phyloP scores from a whole-genome alignment of 2,113 vertebrate species.

The Empidonax alnorum region DNA sequence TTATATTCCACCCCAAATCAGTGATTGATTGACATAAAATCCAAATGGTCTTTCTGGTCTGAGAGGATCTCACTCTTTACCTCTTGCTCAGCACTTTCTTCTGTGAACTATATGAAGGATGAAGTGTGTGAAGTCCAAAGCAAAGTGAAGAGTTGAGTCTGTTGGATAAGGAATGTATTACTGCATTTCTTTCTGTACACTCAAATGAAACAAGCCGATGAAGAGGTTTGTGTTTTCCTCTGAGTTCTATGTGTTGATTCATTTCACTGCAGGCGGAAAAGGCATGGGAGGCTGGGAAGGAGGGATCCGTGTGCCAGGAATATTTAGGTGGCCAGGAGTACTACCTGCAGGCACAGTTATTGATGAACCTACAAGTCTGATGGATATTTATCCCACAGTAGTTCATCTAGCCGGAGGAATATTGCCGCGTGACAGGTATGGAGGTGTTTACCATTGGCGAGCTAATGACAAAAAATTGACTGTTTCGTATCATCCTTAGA shows the following conservation, averaged over 20 bases:
- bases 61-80: background rate
- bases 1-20: background rate
- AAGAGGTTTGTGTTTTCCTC: background rate
- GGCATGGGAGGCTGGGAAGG: slow-evolving; percentile 90
- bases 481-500: background rate
- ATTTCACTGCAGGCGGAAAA: slow-evolving; percentile 78
- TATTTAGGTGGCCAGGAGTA: slow-evolving; percentile 83
- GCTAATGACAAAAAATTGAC: background rate
- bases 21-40: background rate
- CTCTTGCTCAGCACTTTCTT: background rate
- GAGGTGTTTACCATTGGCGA: background rate
- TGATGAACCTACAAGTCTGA: slow-evolving; percentile 85
- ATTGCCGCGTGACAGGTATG: slow-evolving; percentile 75
- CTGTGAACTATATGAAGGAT: background rate
- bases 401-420: slow-evolving; percentile 72
- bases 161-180: background rate
- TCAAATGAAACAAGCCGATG: background rate
- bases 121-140: background rate
- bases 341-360: slow-evolving; percentile 77
- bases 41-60: background rate
- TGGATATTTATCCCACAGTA: slow-evolving; percentile 87
- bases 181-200: background rate
- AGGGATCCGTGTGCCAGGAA: slow-evolving; percentile 86
- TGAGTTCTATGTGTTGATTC: background rate
- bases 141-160: background rate